Evolutionary conservation across 1,140 invertebrate species (phyloP).

Genomic region (Caenorhabditis inopinata): DNA sequence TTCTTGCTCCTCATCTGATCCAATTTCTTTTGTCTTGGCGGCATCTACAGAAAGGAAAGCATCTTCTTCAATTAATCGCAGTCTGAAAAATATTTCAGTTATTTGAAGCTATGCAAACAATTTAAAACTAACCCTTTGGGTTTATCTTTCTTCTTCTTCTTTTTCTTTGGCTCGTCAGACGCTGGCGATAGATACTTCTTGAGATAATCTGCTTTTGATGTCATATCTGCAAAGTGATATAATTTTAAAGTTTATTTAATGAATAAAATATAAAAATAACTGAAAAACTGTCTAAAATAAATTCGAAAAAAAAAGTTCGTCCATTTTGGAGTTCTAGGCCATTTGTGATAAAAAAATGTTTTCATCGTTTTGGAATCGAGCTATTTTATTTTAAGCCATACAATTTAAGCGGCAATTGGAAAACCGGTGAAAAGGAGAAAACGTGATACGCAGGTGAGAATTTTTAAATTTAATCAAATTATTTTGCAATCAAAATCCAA

Average conservation of each 20-base stretch:
- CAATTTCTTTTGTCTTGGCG: background rate
- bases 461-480: too few relatives aligned
- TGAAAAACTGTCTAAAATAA: background rate
- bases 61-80: slow-evolving; percentile 18
- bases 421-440: too few relatives aligned
- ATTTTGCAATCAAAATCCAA: too few relatives aligned
- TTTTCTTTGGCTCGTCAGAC: background rate
- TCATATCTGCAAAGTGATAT: background rate
- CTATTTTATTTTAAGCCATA: too few relatives aligned
- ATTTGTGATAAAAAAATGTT: too few relatives aligned
- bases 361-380: too few relatives aligned
- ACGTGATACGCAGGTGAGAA: too few relatives aligned
- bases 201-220: slow-evolving; percentile 1
- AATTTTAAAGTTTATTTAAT: background rate
- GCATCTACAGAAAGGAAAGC: slow-evolving; percentile 1
- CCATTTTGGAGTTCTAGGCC: too few relatives aligned
- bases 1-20: slow-evolving; percentile 4
- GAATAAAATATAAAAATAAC: background rate
- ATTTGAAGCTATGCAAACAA: background rate
- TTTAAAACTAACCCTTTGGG: background rate
- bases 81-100: background rate
- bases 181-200: background rate
- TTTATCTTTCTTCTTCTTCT: slow-evolving; percentile 15
- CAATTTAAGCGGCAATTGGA: too few relatives aligned
- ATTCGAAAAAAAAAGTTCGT: background rate